These are phyloP conservation scores for Tringa solitaria DNA, from an alignment of 2,113 vertebrate species.

Conservation along the genomic window DNA sequence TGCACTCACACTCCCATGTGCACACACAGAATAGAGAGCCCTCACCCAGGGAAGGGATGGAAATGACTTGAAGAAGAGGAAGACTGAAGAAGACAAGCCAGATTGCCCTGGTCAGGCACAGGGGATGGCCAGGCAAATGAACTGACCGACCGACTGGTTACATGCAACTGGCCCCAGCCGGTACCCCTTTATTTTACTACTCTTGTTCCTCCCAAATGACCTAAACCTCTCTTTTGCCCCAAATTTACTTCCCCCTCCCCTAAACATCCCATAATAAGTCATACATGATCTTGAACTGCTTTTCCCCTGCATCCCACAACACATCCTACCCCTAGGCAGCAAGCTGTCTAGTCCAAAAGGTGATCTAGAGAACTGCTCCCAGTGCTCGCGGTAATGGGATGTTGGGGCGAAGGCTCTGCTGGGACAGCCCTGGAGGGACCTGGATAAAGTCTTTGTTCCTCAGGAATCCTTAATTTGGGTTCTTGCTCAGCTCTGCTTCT, in stretches of 20 bases:
- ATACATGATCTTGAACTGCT: neutral
- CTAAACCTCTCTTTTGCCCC: neutral
- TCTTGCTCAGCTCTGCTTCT: neutral
- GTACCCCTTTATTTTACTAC: neutral
- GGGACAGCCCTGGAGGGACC: neutral
- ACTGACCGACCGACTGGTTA: neutral
- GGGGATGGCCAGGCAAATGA: neutral
- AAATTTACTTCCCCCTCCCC: neutral
- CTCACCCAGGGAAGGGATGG: neutral
- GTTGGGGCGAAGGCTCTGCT: neutral
- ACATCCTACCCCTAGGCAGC: neutral
- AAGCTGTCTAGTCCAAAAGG: neutral
- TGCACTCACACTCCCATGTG: fast-evolving
- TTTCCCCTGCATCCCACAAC: neutral
- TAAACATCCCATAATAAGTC: neutral
- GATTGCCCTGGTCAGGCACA: neutral
- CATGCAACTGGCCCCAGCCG: neutral
- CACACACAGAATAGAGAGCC: neutral
- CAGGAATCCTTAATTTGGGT: neutral
- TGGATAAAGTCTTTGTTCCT: neutral
- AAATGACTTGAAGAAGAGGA: neutral
- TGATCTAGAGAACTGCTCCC: neutral
- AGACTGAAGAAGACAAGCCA: neutral
- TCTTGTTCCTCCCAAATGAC: neutral
- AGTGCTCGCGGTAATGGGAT: neutral